phyloP scores from a whole-genome alignment of 1,140 invertebrate species.

The Drosophila seguyi region DNA sequence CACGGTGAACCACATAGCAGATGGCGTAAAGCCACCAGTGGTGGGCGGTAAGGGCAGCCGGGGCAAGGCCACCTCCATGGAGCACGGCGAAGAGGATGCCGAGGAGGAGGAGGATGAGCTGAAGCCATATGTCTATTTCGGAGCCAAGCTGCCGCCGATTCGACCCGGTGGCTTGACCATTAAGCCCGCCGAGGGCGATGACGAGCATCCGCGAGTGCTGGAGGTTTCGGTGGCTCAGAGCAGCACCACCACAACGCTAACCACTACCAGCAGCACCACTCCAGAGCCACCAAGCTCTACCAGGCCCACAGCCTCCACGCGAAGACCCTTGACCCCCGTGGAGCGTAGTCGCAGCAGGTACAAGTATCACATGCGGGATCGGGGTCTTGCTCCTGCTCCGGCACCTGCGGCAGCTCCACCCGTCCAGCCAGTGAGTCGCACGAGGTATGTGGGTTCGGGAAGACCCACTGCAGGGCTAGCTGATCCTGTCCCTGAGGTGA shows the following conservation, averaged over 20 bases:
- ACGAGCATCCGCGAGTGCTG: slow-evolving; percentile 74
- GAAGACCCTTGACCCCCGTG: slow-evolving; percentile 66
- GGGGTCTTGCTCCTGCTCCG: slow-evolving; percentile 36
- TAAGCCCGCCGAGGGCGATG: slow-evolving; percentile 82
- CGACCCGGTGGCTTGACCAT: slow-evolving; percentile 86
- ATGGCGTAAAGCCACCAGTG: slow-evolving; percentile 46
- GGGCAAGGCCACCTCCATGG: slow-evolving; percentile 43
- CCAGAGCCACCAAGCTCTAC: slow-evolving; percentile 19
- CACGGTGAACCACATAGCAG: slow-evolving; percentile 75
- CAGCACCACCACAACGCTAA: slow-evolving; percentile 9
- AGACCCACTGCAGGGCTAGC: slow-evolving; percentile 53
- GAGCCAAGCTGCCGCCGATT: slow-evolving; percentile 88
- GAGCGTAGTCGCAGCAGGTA: slow-evolving; percentile 76
- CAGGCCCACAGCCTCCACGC: slow-evolving; percentile 53
- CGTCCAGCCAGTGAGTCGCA: slow-evolving; percentile 42
- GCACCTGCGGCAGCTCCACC: slow-evolving; percentile 17
- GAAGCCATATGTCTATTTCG: slow-evolving; percentile 90
- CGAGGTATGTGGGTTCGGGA: slow-evolving; percentile 67
- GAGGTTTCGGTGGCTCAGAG: slow-evolving; percentile 77
- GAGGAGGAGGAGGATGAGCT: slow-evolving; percentile 87
- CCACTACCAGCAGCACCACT: slow-evolving; percentile 42
- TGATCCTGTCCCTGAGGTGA: slow-evolving; percentile 37
- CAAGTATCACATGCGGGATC: slow-evolving; percentile 86
- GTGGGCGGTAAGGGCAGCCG: slow-evolving; percentile 31
- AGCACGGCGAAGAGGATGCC: slow-evolving; percentile 46